Percentiles rank a stretch among this genome's conserved stretches.
These are phyloP conservation scores for Ochropleura plecta DNA, from an alignment of 2,888 invertebrate species.

Conservation along the genomic window DNA sequence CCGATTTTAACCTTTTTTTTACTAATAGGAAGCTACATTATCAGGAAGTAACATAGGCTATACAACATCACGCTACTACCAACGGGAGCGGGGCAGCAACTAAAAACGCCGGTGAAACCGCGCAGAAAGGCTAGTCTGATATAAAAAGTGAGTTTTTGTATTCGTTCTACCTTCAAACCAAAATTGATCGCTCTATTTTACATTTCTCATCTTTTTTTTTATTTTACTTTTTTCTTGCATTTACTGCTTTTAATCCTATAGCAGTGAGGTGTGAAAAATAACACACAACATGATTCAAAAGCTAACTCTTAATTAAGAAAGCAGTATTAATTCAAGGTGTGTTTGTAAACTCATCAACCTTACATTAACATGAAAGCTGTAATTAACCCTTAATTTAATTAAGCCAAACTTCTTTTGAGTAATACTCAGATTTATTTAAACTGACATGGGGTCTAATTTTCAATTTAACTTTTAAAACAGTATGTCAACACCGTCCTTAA, in stretches of 20 bases:
- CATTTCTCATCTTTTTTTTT: neutral
- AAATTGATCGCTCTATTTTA: neutral
- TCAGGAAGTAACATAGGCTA: too few species aligned
- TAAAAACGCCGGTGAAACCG: too few species aligned
- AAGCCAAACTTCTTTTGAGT: constrained; percentile 24
- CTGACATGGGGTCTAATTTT: neutral
- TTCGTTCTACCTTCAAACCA: neutral
- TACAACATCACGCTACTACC: too few species aligned
- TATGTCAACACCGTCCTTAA: too few species aligned
- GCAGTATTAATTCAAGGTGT: constrained; percentile 28
- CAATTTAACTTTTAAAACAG: neutral
- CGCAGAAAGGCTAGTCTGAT: too few species aligned
- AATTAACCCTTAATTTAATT: constrained; percentile 38
- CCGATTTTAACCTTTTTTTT: too few species aligned
- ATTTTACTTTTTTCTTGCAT: neutral
- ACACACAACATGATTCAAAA: neutral
- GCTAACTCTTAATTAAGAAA: neutral
- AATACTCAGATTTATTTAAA: constrained; percentile 9
- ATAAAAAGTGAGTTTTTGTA: neutral
- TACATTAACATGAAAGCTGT: constrained; percentile 17
- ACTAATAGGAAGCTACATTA: too few species aligned
- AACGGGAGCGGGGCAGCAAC: too few species aligned
- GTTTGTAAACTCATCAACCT: constrained; percentile 39
- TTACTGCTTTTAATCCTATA: neutral
- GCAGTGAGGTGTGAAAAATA: neutral